Base-by-base conservation (phyloP, 2,797 vertebrate species). In the Halcyon smyrnensis region DNA sequence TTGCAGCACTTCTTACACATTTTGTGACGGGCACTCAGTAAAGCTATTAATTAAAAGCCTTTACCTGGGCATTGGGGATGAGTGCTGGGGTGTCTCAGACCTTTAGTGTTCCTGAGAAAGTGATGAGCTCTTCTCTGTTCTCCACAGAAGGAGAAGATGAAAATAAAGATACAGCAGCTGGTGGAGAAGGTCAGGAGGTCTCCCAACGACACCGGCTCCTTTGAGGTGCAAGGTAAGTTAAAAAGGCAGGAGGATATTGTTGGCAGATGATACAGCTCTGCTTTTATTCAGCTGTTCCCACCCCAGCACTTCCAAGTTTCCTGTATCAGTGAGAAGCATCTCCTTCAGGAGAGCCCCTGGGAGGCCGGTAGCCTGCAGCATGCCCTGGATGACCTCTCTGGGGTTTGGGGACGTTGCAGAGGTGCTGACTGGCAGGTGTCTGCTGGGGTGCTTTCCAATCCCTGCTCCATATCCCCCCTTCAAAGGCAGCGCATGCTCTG, bases 91-190 rank as follows among this genome's bases (percentile, higher is more conserved):
- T 65, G 63, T 59, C 64, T 92, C 32, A 1, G 41, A 71, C 48
- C 48, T 64, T 25, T 4, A 2, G 48, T 27, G 53, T 48, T 89
- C 78, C 64, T 80, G 63, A 87, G 84, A 45, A 69, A 75, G 43
- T 62, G 51, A 83, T 37, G 36, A 69, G 41, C 30, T 62, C 79
- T 90, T 50, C 92, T 56, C 84, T 91, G 37, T 94, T 76, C 34
- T 95, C 60, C 88, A 91, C 97, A 99, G 99, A 98, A 91, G 74
- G 99, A 99, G 70, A 99, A 98, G 96, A 78, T 99, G 39, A 97
- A 97, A 87, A 41, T 99, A 77, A 99, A 99, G 98, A 98, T 34
- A 36, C 98, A 99, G 92, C 98, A 99, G 81, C 94, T 99, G 87
- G 98, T 99, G 93, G 98, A 98, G 45, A 99, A 99, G 97, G 98